Percentiles rank a stretch among this genome's conserved stretches.
Evolutionary conservation across 2,888 invertebrate genomes (phyloP).

Genomic region (Mythimna lalbum): DNA sequence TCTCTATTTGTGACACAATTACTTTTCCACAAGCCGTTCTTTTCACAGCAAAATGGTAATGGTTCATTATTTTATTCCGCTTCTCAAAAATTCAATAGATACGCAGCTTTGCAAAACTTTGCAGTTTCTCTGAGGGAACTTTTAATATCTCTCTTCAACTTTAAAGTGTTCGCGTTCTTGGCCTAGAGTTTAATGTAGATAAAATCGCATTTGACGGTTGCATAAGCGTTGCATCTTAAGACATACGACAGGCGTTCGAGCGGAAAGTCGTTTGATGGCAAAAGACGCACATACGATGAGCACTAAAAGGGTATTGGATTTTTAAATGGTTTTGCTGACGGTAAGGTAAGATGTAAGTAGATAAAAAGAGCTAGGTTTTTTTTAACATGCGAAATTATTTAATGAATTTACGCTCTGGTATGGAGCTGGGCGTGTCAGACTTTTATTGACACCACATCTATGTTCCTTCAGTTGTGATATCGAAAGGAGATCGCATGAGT

Average conservation of each 20-base stretch:
- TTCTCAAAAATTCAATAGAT: slow-evolving; percentile 57
- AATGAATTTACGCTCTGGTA: too few relatives aligned
- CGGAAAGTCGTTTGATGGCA: slow-evolving; percentile 24
- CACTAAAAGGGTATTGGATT: slow-evolving; percentile 24
- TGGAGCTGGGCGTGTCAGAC: too few relatives aligned
- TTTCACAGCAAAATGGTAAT: slow-evolving; percentile 30
- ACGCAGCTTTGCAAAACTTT: slow-evolving; percentile 39
- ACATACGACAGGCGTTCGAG: slow-evolving; percentile 30
- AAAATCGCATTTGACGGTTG: slow-evolving; percentile 57
- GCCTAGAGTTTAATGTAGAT: slow-evolving; percentile 50
- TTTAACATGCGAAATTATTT: too few relatives aligned
- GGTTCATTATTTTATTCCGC: slow-evolving; percentile 60
- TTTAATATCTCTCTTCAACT: slow-evolving; percentile 52
- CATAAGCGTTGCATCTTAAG: slow-evolving; percentile 37
- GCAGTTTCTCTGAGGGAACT: slow-evolving; percentile 41
- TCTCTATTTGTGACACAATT: slow-evolving; percentile 33
- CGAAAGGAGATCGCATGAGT: too few relatives aligned
- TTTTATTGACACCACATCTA: too few relatives aligned
- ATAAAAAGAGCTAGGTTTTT: too few relatives aligned
- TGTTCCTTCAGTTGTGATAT: too few relatives aligned
- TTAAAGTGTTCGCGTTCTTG: slow-evolving; percentile 45
- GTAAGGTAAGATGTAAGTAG: too few relatives aligned
- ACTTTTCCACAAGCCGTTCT: slow-evolving; percentile 17
- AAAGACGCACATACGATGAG: slow-evolving; percentile 27
- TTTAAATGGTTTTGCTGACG: slow-evolving; percentile 9